These are phyloP conservation scores for Brienomyrus brachyistius DNA, from an alignment of 2,113 vertebrate genomes.

Conservation along the genomic window DNA sequence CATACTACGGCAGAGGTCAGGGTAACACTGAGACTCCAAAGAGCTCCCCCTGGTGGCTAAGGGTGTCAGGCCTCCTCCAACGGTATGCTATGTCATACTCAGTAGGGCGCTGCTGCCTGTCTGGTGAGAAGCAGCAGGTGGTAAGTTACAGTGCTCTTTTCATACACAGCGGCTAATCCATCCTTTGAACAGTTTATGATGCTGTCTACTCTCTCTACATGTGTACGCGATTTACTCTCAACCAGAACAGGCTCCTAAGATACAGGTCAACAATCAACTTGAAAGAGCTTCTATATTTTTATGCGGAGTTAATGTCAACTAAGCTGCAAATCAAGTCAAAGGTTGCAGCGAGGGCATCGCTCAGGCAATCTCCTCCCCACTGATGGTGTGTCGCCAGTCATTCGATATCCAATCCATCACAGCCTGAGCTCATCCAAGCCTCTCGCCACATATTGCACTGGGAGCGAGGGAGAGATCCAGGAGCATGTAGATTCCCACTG, in stretches of 20 bases:
- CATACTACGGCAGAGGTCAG: not conserved
- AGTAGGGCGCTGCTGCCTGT: not conserved
- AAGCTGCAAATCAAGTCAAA: not conserved
- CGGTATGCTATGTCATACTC: not conserved
- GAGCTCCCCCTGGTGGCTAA: not conserved
- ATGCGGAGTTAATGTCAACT: not conserved
- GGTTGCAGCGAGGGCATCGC: not conserved
- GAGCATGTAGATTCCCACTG: slow-evolving; percentile 23
- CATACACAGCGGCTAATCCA: not conserved
- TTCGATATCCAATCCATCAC: slow-evolving; percentile 82
- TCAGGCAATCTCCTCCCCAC: not conserved
- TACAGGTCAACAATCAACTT: not conserved
- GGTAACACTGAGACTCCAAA: not conserved
- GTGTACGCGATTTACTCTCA: not conserved
- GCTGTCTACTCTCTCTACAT: not conserved
- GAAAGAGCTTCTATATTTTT: not conserved
- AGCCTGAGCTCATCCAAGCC: slow-evolving; percentile 58
- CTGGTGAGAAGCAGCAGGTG: not conserved
- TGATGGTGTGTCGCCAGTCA: slow-evolving; percentile 79
- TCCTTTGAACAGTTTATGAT: not conserved
- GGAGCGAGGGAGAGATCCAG: slow-evolving; percentile 71
- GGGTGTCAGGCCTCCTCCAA: not conserved
- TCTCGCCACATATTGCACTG: slow-evolving; percentile 70
- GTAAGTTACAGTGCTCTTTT: not conserved
- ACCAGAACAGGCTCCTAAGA: not conserved